Conservation (phyloP, 1,140 invertebrate species). For the Agraylea sexmaculata region DNA sequence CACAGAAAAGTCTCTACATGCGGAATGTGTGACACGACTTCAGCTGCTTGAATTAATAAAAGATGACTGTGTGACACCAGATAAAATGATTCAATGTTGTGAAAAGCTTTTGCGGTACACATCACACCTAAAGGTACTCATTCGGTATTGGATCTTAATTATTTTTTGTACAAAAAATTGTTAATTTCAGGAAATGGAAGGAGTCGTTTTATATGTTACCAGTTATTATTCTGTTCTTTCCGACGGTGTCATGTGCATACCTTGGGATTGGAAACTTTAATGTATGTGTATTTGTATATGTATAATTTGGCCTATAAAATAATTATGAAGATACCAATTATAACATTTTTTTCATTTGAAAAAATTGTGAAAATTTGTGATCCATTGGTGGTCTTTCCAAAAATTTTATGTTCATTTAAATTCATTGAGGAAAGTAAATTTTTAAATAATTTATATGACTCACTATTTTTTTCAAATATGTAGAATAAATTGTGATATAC, state of each 20-base stretch:
- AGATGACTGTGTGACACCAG: slow-evolving; percentile 82
- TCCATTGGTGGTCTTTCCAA: too few species aligned
- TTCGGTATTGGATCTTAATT: slow-evolving; percentile 18
- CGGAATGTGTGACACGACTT: slow-evolving; percentile 52
- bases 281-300: too few species aligned
- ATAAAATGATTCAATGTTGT: slow-evolving; percentile 78
- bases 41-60: slow-evolving; percentile 61
- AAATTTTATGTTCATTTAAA: too few species aligned
- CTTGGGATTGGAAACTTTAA: slow-evolving; percentile 75
- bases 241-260: slow-evolving; percentile 83
- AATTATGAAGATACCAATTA: too few species aligned
- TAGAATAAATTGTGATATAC: too few species aligned
- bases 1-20: slow-evolving; percentile 57
- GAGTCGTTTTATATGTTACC: slow-evolving; percentile 63
- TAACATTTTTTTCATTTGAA: too few species aligned
- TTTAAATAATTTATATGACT: too few species aligned
- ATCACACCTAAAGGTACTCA: slow-evolving; percentile 22
- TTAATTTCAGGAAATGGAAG: slow-evolving; percentile 35
- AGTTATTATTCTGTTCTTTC: slow-evolving; percentile 86
- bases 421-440: too few species aligned
- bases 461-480: too few species aligned
- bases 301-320: too few species aligned
- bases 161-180: slow-evolving; percentile 1
- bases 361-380: too few species aligned
- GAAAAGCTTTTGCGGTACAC: slow-evolving; percentile 51